Conservation (phyloP, 2,888 invertebrate species). For the Sialis lutaria region DNA sequence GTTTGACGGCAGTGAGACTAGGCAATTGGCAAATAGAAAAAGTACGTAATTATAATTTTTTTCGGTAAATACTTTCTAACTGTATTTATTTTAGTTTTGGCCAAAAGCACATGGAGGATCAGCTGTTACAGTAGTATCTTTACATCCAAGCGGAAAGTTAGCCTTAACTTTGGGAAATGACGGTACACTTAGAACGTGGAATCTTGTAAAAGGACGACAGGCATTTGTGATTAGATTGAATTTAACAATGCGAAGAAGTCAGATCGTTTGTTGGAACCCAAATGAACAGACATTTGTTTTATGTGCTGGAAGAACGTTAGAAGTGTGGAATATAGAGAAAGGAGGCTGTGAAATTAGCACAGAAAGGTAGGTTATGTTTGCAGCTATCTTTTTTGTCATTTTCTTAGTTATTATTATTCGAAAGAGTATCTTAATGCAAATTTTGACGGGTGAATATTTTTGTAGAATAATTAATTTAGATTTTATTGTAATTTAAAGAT, state of each 20-base stretch:
- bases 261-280: conserved; percentile 55
- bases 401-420: too few species aligned
- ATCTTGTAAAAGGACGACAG: conserved; percentile 76
- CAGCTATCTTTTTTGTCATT: conserved; percentile 47
- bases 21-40: conserved; percentile 80
- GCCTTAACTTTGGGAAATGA: conserved; percentile 77
- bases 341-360: conserved; percentile 54
- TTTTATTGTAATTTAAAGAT: too few species aligned
- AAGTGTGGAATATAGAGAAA: conserved; percentile 64
- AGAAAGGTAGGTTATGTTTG: conserved; percentile 49
- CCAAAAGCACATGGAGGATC: conserved; percentile 66
- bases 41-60: conserved; percentile 15
- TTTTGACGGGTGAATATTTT: too few species aligned
- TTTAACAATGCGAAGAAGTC: conserved; percentile 18
- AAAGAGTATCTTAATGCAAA: too few species aligned
- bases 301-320: conserved; percentile 49
- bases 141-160: conserved; percentile 81
- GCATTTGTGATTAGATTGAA: conserved; percentile 46
- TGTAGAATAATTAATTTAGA: too few species aligned
- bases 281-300: conserved; percentile 61
- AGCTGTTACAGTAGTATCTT: conserved; percentile 52
- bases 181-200: conserved; percentile 78
- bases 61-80: neutral
- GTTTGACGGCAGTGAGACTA: conserved; percentile 60
- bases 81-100: conserved; percentile 28